Evolutionary conservation across 2,797 vertebrate genomes (phyloP), one percentile per base, ranked within the genome.

Genomic region (Myotis myotis): DNA sequence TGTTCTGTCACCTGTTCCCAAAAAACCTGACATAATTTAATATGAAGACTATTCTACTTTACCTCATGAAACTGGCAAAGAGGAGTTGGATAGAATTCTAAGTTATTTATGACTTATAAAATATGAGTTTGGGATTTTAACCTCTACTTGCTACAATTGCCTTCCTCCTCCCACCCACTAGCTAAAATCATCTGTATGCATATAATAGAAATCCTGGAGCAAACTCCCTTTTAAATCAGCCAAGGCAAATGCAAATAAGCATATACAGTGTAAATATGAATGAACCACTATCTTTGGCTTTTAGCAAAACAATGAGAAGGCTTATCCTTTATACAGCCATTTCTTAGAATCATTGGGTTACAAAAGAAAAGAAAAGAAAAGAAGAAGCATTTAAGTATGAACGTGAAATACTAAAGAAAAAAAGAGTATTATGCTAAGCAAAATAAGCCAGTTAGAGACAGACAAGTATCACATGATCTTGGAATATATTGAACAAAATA

Each of bases 1-100:
- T 91, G 5, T 92, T 94, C 94, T 95, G 80, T 97, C 94, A 95
- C 83, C 62, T 91, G 30, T 93, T 88, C 80, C 66, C 87, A 86
- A 60, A 88, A 95, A 91, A 93, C 66, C 33, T 93, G 92, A 72
- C 41, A 94, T 95, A 97, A 97, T 90, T 95, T 95, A 94, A 95
- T 71, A 85, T 51, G 51, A 85, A 80, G 78, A 88, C 49, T 94
- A 1, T 62, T 93, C n/a, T 84, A 4, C 33, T 96, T 94, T 94
- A 93, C 41, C 74, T 96, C 88, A 76, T 95, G 94, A 94, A 87
- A 84, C 44, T 33, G 25, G 47, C 51, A 83, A 95, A 95, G 17
- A 25, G 76, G 51, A 94, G n/a, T 66, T 83, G 25, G 36, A 88
- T 49, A 85, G 75, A 95, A 96, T 44, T 22, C 8, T 62, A 92